Base-by-base conservation (phyloP, 2,888 invertebrate genomes). In the Eueremaeus valkanovi region DNA sequence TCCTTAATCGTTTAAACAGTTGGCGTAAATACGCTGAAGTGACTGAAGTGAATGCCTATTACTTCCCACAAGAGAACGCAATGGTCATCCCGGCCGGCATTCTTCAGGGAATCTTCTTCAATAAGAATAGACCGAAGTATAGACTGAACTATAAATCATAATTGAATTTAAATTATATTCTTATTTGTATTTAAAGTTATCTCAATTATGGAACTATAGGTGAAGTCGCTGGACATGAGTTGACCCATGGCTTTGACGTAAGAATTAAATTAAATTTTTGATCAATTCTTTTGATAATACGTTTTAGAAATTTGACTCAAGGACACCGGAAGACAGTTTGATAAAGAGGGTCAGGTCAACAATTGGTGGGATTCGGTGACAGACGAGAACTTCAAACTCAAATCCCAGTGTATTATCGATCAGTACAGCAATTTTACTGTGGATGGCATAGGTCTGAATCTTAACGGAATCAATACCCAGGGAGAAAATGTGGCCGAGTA, bases 401-500 rank as follows among this genome's bases (percentile, higher is more conserved):
- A 77, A 45, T 70, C 77, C n/a, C 58, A 75, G 55, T 80, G 80
- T 36, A 77, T 80, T 58, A 76, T 79, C 16, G 74, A 80, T 29
- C 79, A 79, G 42, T 80, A 80, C 75, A 75, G 77, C 33, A 76
- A 77, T 66, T 77, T 76, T 55, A 75, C 73, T 18, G 55, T 79
- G 3, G 87, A 88, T 40, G 89, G 90, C 83, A 89, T 92, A 1
- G 87, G 87, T 72, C 83, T 93, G 78, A 89, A 90, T 82, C 92
- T 96, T 73, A 93, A 95, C 81, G 95, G 95, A 73, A 89, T 93
- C 76, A 92, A 92, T 81, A 94, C 94, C 0, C 93, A 93, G 85
- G 93, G 93, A 16, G 95, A 95, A 83, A 95, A 95, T 83, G 95
- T 95, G 75, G 95, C 95, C 0, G 95, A 95, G n/a, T n/a, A n/a